Conservation (phyloP, 2,797 vertebrate species). For the Chloroceryle inda region DNA sequence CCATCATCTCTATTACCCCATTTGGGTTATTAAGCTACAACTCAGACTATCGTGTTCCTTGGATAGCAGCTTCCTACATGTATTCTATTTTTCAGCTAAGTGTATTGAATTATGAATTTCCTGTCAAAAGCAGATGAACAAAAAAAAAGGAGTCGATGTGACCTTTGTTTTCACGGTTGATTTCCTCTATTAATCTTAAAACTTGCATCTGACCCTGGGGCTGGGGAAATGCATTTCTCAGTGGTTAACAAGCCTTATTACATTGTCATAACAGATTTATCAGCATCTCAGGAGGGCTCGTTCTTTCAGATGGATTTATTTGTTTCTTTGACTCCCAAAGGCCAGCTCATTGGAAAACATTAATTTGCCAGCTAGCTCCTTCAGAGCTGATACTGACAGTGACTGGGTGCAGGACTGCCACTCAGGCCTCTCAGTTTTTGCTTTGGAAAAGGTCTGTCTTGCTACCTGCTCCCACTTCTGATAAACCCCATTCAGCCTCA, state of each 20-base stretch:
- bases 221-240: constrained; percentile 19
- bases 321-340: constrained; percentile 56
- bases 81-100: not conserved
- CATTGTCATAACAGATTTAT: constrained; percentile 59
- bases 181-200: constrained; percentile 49
- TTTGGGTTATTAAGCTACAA: not conserved
- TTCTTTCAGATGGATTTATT: constrained; percentile 62
- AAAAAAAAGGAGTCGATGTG: not conserved
- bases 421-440: not conserved
- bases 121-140: not conserved
- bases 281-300: not conserved
- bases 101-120: not conserved
- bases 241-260: constrained; percentile 52
- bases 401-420: not conserved
- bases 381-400: not conserved
- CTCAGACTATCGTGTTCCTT: not conserved
- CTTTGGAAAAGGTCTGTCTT: not conserved
- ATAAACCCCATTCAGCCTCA: not conserved
- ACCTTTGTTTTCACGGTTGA: not conserved
- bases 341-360: constrained; percentile 1
- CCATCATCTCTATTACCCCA: not conserved
- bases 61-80: not conserved
- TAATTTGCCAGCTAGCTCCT: constrained; percentile 9
- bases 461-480: not conserved
- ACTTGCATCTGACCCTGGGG: constrained; percentile 20